Conservation (phyloP, 2,797 vertebrate species). For the Labroides dimidiatus region DNA sequence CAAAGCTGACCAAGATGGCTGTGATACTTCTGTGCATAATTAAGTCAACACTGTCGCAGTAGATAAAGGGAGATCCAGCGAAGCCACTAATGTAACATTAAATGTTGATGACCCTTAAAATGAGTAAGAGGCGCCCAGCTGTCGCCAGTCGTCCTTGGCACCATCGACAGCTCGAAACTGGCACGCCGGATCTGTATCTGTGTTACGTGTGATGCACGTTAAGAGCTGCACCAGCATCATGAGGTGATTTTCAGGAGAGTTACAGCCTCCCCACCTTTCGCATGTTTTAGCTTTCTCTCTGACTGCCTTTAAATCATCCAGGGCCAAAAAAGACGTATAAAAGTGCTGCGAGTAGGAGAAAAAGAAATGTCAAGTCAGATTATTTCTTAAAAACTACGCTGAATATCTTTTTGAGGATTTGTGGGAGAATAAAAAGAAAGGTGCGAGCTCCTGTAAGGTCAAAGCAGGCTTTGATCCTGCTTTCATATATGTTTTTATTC, state of each 20-base stretch:
- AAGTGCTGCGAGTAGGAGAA: conserved; percentile 18
- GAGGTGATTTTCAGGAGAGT: conserved; percentile 1
- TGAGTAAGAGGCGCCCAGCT: conserved; percentile 75
- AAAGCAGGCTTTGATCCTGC: conserved; percentile 51
- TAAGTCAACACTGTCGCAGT: conserved; percentile 77
- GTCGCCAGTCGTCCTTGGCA: conserved; percentile 74
- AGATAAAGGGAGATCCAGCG: conserved; percentile 73
- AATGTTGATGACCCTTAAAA: conserved; percentile 82
- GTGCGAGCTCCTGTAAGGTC: conserved; percentile 31
- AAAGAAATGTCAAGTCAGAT: conserved; percentile 34
- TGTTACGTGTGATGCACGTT: conserved; percentile 48
- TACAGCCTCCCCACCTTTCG: conserved; percentile 14
- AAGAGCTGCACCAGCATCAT: neutral
- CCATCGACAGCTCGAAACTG: conserved; percentile 61
- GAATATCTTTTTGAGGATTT: conserved; percentile 29
- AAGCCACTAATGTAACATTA: conserved; percentile 79
- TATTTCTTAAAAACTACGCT: conserved; percentile 27
- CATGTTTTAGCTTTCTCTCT: conserved; percentile 23
- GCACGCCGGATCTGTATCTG: conserved; percentile 38
- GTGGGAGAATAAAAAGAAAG: neutral
- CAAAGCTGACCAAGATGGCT: conserved; percentile 54
- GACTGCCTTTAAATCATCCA: conserved; percentile 16
- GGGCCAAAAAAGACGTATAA: conserved; percentile 1
- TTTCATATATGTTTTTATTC: conserved; percentile 18
- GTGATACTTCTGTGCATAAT: conserved; percentile 72